phyloP scores from a whole-genome alignment of 2,113 vertebrate genomes.

The Sturnus vulgaris region DNA sequence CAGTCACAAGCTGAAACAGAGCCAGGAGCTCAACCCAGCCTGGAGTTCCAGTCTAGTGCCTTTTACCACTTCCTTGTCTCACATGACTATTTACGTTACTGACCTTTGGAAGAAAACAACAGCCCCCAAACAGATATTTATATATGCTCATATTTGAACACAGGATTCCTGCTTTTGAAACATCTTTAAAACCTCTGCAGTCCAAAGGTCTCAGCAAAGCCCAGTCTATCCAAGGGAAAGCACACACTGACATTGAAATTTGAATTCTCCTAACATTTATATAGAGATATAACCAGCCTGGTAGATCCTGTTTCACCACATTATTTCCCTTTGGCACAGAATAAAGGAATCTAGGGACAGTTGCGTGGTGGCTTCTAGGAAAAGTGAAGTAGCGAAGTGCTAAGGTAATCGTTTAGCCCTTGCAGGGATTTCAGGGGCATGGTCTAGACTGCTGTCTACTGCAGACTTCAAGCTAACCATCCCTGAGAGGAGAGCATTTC shows the following conservation, averaged over 20 bases:
- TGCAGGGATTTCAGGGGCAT: not conserved
- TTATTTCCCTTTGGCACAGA: not conserved
- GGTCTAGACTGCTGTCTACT: not conserved
- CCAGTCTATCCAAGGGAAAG: not conserved
- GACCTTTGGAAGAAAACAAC: not conserved
- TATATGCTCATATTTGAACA: not conserved
- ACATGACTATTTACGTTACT: not conserved
- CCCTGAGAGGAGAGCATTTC: not conserved
- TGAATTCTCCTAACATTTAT: not conserved
- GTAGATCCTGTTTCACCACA: conserved; percentile 3
- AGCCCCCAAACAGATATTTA: not conserved
- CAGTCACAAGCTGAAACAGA: not conserved
- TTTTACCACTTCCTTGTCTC: conserved; percentile 52
- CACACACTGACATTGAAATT: not conserved
- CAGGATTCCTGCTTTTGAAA: not conserved
- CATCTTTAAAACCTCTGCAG: not conserved
- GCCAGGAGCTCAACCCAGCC: not conserved
- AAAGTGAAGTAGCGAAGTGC: not conserved
- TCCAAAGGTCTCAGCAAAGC: not conserved
- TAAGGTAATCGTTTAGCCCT: not conserved
- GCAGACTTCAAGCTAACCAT: not conserved
- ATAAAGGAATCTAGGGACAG: not conserved
- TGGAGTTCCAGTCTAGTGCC: conserved; percentile 32
- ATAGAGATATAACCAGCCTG: not conserved
- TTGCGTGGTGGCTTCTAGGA: not conserved